These are phyloP conservation scores for Mactra quadrangularis DNA, from an alignment of 1,140 invertebrate species.

Conservation along the genomic window DNA sequence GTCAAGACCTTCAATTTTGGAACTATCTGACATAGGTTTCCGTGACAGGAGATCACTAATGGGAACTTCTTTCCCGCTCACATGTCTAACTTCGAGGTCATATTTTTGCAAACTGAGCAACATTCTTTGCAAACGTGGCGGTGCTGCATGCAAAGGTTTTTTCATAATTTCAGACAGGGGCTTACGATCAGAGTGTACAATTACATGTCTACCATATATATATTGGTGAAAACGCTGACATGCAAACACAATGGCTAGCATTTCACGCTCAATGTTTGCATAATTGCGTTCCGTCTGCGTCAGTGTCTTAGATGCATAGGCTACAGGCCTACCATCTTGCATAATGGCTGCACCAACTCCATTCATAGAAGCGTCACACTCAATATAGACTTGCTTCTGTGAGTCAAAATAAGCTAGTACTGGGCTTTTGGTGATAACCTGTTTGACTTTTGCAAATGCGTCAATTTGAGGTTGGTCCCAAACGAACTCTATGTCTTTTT, in stretches of 20 bases:
- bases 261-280: slow-evolving; percentile 41
- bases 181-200: slow-evolving; percentile 63
- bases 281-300: slow-evolving; percentile 66
- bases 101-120: slow-evolving; percentile 81
- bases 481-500: slow-evolving; percentile 66
- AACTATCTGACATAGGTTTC: background rate
- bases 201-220: slow-evolving; percentile 73
- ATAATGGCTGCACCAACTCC: slow-evolving; percentile 75
- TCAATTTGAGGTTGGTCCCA: slow-evolving; percentile 61
- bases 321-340: slow-evolving; percentile 79
- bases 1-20: slow-evolving; percentile 7
- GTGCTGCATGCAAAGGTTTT: slow-evolving; percentile 28
- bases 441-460: slow-evolving; percentile 37
- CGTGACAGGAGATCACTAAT: slow-evolving; percentile 64
- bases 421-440: slow-evolving; percentile 12
- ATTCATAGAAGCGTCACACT: slow-evolving; percentile 65
- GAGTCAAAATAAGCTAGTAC: slow-evolving; percentile 38
- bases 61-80: slow-evolving; percentile 79
- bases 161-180: slow-evolving; percentile 22
- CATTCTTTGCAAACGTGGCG: slow-evolving; percentile 59
- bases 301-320: slow-evolving; percentile 83
- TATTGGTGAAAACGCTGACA: slow-evolving; percentile 82
- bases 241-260: slow-evolving; percentile 66
- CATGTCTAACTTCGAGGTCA: slow-evolving; percentile 77
- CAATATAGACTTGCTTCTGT: slow-evolving; percentile 52